These are phyloP conservation scores for Camponotus floridanus DNA, from an alignment of 1,140 invertebrate species.

Conservation along the genomic window DNA sequence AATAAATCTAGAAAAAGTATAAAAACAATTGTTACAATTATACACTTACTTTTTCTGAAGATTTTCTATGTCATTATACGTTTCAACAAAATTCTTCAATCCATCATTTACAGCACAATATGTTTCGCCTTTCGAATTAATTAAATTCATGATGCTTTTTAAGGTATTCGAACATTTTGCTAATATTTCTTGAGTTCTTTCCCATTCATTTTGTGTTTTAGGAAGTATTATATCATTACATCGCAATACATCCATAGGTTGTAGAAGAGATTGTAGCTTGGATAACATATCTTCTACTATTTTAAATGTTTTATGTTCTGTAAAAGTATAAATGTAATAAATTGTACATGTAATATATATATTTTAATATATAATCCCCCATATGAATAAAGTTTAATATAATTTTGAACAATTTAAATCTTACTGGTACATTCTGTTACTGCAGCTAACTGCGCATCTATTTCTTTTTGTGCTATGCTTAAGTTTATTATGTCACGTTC, in stretches of 20 bases:
- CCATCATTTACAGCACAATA: constrained; percentile 52
- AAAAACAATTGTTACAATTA: not conserved
- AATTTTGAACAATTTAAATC: not conserved
- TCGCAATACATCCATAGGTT: constrained; percentile 68
- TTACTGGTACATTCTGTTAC: constrained; percentile 65
- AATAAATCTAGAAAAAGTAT: not conserved
- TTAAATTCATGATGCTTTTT: constrained; percentile 57
- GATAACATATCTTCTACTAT: constrained; percentile 47
- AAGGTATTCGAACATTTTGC: constrained; percentile 60
- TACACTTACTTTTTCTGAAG: constrained; percentile 62
- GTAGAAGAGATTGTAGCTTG: constrained; percentile 60
- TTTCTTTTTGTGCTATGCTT: constrained; percentile 30
- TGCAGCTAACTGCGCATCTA: constrained; percentile 50
- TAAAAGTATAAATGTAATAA: constrained; percentile 27
- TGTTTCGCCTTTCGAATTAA: constrained; percentile 56
- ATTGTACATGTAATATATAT: not conserved
- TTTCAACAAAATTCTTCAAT: constrained; percentile 66
- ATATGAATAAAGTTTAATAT: not conserved
- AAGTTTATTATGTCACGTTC: constrained; percentile 65
- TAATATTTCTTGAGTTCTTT: constrained; percentile 51
- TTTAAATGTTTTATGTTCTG: constrained; percentile 56
- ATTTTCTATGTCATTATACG: constrained; percentile 54
- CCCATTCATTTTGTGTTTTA: constrained; percentile 60
- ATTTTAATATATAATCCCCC: not conserved
- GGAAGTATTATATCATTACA: constrained; percentile 73